Percentiles rank a stretch among this genome's conserved stretches.
Evolutionary conservation across 2,113 vertebrate genomes (phyloP).

Genomic region (Microcebus murinus): DNA sequence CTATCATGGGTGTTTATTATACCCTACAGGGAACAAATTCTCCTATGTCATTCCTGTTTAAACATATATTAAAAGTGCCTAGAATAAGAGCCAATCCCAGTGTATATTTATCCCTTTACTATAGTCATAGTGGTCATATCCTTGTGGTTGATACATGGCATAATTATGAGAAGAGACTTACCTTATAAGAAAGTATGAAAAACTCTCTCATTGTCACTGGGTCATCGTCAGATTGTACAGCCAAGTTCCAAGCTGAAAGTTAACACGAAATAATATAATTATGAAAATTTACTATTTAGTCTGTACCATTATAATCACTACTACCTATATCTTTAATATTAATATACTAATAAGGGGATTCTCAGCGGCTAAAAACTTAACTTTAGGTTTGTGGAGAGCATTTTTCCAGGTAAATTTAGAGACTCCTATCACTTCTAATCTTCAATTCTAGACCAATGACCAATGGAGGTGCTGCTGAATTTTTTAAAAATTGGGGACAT

Average conservation of each 20-base stretch:
- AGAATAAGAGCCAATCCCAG: background rate
- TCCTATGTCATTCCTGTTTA: background rate
- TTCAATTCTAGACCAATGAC: conserved; percentile 14
- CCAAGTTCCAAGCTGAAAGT: conserved; percentile 94
- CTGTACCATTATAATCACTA: background rate
- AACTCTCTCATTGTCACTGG: conserved; percentile 92
- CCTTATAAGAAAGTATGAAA: conserved; percentile 94
- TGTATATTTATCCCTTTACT: background rate
- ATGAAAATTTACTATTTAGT: conserved; percentile 49
- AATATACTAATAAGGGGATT: background rate
- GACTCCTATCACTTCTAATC: conserved; percentile 16
- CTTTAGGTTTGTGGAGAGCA: conserved; percentile 1
- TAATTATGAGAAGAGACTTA: conserved; percentile 62
- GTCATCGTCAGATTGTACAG: conserved; percentile 87
- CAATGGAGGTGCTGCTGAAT: background rate
- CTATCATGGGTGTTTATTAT: background rate
- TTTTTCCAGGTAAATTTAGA: conserved; percentile 39
- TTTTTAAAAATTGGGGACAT: background rate
- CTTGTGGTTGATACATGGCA: background rate
- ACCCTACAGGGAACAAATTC: background rate
- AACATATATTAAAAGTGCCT: conserved; percentile 1
- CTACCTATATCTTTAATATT: background rate
- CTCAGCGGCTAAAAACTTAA: conserved; percentile 36
- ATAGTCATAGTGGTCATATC: background rate
- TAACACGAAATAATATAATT: conserved; percentile 50